Conservation (phyloP, 2,113 vertebrate species). For the Passer montanus region DNA sequence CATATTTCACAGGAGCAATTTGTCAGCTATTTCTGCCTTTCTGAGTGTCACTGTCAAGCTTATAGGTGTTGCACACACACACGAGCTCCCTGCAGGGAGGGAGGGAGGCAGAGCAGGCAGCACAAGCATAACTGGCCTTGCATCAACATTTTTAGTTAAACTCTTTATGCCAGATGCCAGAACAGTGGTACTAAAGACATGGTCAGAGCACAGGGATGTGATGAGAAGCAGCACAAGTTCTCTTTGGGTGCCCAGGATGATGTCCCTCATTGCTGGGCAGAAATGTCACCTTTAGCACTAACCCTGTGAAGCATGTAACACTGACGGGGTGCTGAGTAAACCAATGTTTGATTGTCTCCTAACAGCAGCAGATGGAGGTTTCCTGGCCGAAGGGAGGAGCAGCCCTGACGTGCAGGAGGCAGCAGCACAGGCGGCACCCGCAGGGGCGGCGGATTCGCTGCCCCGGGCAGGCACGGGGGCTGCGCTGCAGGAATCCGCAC, state of each 20-base stretch:
- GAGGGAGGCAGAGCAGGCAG: neutral
- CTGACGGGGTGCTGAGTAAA: neutral
- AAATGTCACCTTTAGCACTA: neutral
- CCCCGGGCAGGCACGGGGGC: neutral
- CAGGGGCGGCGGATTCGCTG: rapidly evolving
- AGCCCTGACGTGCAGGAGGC: neutral
- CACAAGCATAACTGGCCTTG: neutral
- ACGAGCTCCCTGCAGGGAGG: neutral
- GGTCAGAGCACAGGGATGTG: neutral
- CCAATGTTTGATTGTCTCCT: neutral
- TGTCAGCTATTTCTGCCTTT: neutral
- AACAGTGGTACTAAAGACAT: neutral
- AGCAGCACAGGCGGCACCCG: neutral
- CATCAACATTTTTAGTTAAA: neutral
- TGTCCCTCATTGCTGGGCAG: neutral
- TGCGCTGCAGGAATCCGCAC: neutral
- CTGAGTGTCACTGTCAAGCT: neutral
- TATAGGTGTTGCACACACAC: neutral
- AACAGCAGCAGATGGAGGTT: neutral
- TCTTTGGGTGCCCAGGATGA: neutral
- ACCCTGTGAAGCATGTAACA: neutral
- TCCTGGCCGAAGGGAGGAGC: neutral
- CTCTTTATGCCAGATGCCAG: neutral
- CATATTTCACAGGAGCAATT: neutral
- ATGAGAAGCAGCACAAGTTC: neutral